Evolutionary conservation across 2,113 vertebrate genomes (phyloP).

Genomic region (Diadophis punctatus): DNA sequence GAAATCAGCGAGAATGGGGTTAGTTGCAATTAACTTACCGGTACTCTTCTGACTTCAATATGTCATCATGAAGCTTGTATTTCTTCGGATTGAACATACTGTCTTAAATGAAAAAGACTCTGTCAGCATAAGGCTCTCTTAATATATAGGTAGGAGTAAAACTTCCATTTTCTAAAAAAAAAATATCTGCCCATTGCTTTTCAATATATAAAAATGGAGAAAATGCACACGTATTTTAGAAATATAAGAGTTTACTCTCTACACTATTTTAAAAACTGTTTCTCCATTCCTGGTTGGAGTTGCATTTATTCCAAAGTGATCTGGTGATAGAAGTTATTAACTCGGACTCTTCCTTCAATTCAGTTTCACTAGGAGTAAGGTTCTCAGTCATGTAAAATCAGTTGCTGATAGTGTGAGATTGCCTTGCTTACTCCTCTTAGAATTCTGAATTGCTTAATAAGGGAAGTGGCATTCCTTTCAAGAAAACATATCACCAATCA

Average conservation of each 20-base stretch:
- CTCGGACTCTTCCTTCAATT: neutral
- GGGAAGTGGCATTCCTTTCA: neutral
- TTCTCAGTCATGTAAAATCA: neutral
- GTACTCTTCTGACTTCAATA: neutral
- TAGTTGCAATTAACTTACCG: neutral
- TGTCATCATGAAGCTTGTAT: neutral
- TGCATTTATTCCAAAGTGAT: neutral
- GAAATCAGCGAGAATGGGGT: neutral
- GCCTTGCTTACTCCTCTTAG: neutral
- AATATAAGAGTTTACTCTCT: neutral
- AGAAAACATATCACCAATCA: neutral
- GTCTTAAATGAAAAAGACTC: neutral
- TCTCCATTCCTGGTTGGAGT: neutral
- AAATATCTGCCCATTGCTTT: neutral
- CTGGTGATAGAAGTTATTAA: neutral
- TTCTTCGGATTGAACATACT: neutral
- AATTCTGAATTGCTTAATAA: neutral
- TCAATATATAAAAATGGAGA: neutral
- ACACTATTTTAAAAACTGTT: neutral
- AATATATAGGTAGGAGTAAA: neutral
- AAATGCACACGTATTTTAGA: neutral
- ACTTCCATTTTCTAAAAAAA: neutral
- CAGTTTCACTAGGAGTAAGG: neutral
- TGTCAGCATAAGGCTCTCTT: neutral
- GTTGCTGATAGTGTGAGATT: neutral